Evolutionary conservation across 2,888 invertebrate genomes (phyloP).

Genomic region (Octonoba sinensis): DNA sequence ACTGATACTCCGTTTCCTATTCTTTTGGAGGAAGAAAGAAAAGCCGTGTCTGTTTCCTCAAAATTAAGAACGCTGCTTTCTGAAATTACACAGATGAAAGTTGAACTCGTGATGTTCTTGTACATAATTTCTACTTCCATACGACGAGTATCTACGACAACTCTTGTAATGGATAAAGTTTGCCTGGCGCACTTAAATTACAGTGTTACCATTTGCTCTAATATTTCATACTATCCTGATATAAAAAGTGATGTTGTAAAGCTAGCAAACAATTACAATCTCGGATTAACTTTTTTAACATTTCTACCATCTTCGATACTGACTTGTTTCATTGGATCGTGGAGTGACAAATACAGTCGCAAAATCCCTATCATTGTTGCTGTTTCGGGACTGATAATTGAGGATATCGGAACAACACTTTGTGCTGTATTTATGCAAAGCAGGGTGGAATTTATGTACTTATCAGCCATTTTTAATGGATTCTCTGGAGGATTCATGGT

Average conservation of each 20-base stretch:
- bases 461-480: constrained; percentile 37
- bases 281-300: constrained; percentile 61
- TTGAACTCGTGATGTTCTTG: constrained; percentile 48
- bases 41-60: too few relatives aligned
- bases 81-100: neutral
- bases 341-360: constrained; percentile 66
- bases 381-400: constrained; percentile 36
- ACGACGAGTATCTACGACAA: constrained; percentile 54
- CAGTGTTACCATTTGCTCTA: constrained; percentile 52
- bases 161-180: constrained; percentile 64
- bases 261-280: constrained; percentile 59
- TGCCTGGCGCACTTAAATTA: constrained; percentile 59
- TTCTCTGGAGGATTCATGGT: constrained; percentile 29
- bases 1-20: too few relatives aligned
- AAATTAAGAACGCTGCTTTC: neutral
- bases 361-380: constrained; percentile 56
- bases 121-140: constrained; percentile 48
- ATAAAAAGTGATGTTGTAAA: constrained; percentile 45
- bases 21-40: too few relatives aligned
- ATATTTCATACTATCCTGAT: constrained; percentile 41
- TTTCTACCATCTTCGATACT: constrained; percentile 56
- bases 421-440: constrained; percentile 33
- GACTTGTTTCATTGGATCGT: constrained; percentile 64
- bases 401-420: constrained; percentile 30
- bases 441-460: constrained; percentile 41